Base-by-base conservation (phyloP, 2,888 invertebrate genomes). In the Nudaria mundana region DNA sequence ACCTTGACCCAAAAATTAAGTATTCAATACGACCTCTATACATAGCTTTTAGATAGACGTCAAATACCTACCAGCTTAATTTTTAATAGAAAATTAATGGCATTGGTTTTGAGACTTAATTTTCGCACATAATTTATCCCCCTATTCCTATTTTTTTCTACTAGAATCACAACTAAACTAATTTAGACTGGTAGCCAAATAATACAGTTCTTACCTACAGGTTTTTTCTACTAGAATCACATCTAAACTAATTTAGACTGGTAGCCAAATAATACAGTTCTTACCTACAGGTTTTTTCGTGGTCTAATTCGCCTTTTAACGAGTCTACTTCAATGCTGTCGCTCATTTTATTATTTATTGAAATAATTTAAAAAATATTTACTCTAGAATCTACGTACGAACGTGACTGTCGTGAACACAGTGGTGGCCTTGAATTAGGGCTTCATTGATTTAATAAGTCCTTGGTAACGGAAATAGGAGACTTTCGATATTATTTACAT, bases 211-310 rank as follows among this genome's bases (percentile, higher is more conserved):
- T 66, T 43, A 88, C 89, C 89, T 80, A 70, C 77, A 81, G 40
- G 76, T n/a, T n/a, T n/a, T n/a, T n/a, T n/a, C n/a, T n/a, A n/a
- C n/a, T n/a, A n/a, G n/a, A n/a, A n/a, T n/a, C n/a, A n/a, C n/a
- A n/a, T n/a, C n/a, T n/a, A n/a, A n/a, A n/a, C n/a, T n/a, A n/a
- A n/a, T n/a, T n/a, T n/a, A n/a, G n/a, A n/a, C n/a, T n/a, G n/a
- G n/a, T n/a, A n/a, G n/a, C n/a, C n/a, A n/a, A n/a, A n/a, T n/a
- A n/a, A n/a, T n/a, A 2, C 12, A 3, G 5, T 53, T 64, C 74
- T 66, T 43, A 88, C 89, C 89, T 80, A 70, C 77, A 81, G 40
- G 76, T 72, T 58, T 81, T 89, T 67, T 89, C 89, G 48, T 86
- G 84, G 40, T 89, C 89, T 52, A 87, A 63, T 70, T 89, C 89